These are phyloP conservation scores for Cataglyphis livida DNA, from an alignment of 2,888 invertebrate species.

Conservation along the genomic window DNA sequence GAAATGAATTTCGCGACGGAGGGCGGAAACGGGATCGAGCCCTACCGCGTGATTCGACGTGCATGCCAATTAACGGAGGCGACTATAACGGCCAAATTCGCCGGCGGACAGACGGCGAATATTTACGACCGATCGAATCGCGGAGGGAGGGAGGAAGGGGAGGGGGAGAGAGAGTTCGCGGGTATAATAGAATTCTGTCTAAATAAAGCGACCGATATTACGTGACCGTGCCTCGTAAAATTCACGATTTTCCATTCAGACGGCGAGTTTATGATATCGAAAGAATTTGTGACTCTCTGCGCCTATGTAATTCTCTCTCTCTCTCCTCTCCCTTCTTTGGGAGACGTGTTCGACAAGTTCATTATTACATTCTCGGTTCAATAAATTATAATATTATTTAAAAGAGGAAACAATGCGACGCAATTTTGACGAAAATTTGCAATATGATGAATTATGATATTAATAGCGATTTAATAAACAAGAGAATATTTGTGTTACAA, in stretches of 20 bases:
- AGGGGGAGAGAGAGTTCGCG: too few species aligned
- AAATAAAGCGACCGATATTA: constrained; percentile 8
- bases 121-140: constrained; percentile 47
- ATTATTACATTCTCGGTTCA: background rate
- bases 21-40: constrained; percentile 32
- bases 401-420: constrained; percentile 2
- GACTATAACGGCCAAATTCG: constrained; percentile 51
- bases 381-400: constrained; percentile 5
- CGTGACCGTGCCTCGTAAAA: background rate
- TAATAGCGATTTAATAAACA: constrained; percentile 5
- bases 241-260: background rate
- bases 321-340: background rate
- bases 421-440: background rate
- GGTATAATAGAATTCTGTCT: constrained; percentile 33
- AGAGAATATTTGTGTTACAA: background rate
- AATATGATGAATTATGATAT: constrained; percentile 5
- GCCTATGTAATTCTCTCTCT: background rate
- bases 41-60: constrained; percentile 35
- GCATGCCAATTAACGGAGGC: constrained; percentile 58
- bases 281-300: background rate
- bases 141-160: background rate
- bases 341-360: background rate
- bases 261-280: background rate
- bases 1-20: constrained; percentile 59
- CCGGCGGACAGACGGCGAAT: constrained; percentile 29